These are phyloP conservation scores for Chymomyza costata DNA, from an alignment of 1,140 invertebrate species.

Conservation along the genomic window DNA sequence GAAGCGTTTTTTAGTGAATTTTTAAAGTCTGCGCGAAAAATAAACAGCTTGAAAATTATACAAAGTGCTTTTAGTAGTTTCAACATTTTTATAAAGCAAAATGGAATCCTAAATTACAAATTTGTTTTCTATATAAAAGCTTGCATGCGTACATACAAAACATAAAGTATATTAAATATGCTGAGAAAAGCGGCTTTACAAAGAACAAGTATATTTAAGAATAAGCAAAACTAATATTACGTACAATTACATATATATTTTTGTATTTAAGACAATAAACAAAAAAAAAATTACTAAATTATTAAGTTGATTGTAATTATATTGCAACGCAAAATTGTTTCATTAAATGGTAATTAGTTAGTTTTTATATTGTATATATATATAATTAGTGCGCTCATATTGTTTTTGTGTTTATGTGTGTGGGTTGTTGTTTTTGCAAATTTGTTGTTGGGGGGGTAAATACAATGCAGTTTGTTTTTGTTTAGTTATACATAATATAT, in stretches of 20 bases:
- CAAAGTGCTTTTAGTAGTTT: too few species aligned
- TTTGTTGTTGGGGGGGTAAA: slow-evolving; percentile 1
- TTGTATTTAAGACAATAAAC: too few species aligned
- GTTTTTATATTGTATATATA: slow-evolving; percentile 14
- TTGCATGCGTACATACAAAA: slow-evolving; percentile 33
- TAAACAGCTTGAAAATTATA: too few species aligned
- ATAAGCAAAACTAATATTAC: too few species aligned
- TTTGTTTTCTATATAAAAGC: too few species aligned
- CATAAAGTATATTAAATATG: slow-evolving; percentile 4
- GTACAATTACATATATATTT: slow-evolving; percentile 13
- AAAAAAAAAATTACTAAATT: slow-evolving; percentile 6
- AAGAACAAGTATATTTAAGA: slow-evolving; percentile 20
- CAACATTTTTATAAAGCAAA: too few species aligned
- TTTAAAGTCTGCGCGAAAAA: too few species aligned
- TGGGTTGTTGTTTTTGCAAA: slow-evolving; percentile 7
- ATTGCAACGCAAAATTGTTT: slow-evolving; percentile 32
- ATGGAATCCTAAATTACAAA: too few species aligned
- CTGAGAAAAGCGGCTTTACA: neutral
- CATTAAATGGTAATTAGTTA: slow-evolving; percentile 17
- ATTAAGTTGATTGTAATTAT: slow-evolving; percentile 33
- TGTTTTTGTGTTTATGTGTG: slow-evolving; percentile 2
- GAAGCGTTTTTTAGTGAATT: too few species aligned
- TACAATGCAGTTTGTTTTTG: slow-evolving; percentile 12
- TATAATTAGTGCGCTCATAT: neutral
- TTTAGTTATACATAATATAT: slow-evolving; percentile 24